Percentiles rank a stretch among this genome's conserved stretches.
These are phyloP conservation scores for Blastobasis adustella DNA, from an alignment of 2,888 invertebrate species.

Conservation along the genomic window DNA sequence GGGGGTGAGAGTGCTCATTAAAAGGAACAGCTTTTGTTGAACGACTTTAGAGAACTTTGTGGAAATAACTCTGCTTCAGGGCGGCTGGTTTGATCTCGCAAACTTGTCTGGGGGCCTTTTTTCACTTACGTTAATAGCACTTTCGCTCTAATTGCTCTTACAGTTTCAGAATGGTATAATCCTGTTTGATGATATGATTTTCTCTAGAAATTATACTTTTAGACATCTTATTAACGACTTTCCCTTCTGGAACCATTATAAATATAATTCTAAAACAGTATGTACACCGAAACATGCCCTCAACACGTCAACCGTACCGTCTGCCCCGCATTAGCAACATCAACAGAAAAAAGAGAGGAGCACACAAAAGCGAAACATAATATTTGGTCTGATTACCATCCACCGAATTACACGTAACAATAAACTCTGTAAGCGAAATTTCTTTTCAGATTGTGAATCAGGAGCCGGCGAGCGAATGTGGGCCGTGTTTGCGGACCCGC, in stretches of 20 bases:
- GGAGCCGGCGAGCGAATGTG: slow-evolving; percentile 61
- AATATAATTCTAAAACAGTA: no score
- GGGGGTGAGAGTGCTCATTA: slow-evolving; percentile 11
- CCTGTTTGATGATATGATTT: not conserved
- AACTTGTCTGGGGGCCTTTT: slow-evolving; percentile 2
- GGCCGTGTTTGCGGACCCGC: slow-evolving; percentile 66
- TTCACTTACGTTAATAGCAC: not conserved
- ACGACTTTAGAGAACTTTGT: slow-evolving; percentile 8
- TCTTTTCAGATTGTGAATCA: slow-evolving; percentile 45
- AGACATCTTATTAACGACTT: no score
- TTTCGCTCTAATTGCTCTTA: not conserved
- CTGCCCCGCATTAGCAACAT: no score
- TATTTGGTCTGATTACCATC: slow-evolving; percentile 5
- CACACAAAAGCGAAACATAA: no score
- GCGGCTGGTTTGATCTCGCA: slow-evolving; percentile 7
- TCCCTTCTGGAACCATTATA: no score
- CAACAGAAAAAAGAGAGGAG: no score
- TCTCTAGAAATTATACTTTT: no score
- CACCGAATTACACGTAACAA: slow-evolving; percentile 27
- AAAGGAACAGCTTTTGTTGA: slow-evolving; percentile 8
- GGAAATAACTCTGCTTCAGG: slow-evolving; percentile 7
- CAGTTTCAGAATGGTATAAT: not conserved
- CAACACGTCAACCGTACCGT: no score
- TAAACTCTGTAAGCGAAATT: slow-evolving; percentile 31
- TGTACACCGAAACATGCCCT: no score